Base-by-base conservation (phyloP, 2,888 invertebrate species). In the Bombyx huttoni region DNA sequence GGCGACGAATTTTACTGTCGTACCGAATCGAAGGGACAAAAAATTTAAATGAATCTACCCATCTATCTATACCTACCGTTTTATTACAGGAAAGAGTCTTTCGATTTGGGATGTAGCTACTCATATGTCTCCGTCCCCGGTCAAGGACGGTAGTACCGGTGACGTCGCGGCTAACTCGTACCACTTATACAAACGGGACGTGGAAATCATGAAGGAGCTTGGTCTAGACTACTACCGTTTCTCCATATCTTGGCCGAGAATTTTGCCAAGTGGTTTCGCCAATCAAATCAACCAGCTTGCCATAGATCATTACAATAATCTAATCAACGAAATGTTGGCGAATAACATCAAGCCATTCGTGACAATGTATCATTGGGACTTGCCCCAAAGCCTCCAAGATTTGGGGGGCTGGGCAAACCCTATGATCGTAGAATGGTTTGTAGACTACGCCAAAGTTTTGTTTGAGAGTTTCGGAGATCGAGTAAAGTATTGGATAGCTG, bases 121-220 rank as follows among this genome's bases (percentile, higher is more conserved):
- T 0, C 82, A 83, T 57, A 53, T 40, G 10, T 52, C 69, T 0
- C 70, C 69, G 0, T 73, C 73, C 0, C 71, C 66, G 1, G 69
- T 81, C 14, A 61, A 56, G 52, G 81, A 81, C 48, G 62, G 58
- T 0, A 73, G 67, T 54, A 71, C 59, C 2, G 93, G 91, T 0
- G 92, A 93, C 58, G 69, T 91, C 0, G 90, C 93, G 0, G 90
- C 91, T 40, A 91, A 94, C 68, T 92, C 92, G 10, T 93, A 92
- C 69, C 85, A 92, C 65, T 87, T 81, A 51, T 91, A 90, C 68
- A 77, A 86, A 60, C 86, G 90, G 34, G 90, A 90, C 58, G 76
- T 90, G 0, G 67, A 79, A 54, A 69, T 87, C 50, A 64, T 88
- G 52, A 74, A 71, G 47, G 75, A 87, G 47, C 64, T 90, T 0